Percentiles rank a stretch among this genome's conserved stretches.
phyloP scores from a whole-genome alignment of 1,140 invertebrate species.

The Triops cancriformis region DNA sequence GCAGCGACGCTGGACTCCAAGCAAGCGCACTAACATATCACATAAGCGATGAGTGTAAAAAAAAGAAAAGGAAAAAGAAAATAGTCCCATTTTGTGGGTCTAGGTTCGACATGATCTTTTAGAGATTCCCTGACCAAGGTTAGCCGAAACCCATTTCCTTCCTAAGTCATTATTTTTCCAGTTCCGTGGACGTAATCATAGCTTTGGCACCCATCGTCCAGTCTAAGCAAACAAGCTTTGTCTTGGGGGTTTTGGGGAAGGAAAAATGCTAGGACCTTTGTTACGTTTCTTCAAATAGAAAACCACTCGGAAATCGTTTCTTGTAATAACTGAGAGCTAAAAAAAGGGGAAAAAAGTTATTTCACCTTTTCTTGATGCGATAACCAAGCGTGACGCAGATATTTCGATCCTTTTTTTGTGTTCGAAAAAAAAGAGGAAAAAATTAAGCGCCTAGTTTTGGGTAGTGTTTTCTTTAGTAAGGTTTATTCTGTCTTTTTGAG shows the following conservation, averaged over 20 bases:
- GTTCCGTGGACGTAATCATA: slow-evolving; percentile 3
- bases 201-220: neutral
- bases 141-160: slow-evolving; percentile 6
- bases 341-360: neutral
- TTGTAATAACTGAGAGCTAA: neutral
- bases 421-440: neutral
- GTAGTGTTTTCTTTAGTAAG: neutral
- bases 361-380: neutral
- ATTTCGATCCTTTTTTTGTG: neutral
- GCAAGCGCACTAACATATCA: neutral
- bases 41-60: neutral
- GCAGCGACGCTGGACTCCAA: neutral
- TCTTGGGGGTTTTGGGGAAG: neutral
- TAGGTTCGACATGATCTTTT: neutral
- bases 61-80: too few relatives aligned
- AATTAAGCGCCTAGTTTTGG: too few relatives aligned
- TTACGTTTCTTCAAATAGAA: neutral
- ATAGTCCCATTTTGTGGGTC: neutral
- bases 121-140: neutral
- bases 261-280: neutral
- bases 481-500: neutral
- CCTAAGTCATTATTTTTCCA: slow-evolving; percentile 10
- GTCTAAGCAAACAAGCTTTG: neutral
- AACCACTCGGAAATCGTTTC: neutral
- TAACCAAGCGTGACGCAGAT: neutral